phyloP scores from a whole-genome alignment of 2,797 vertebrate genomes.

The Hippocampus kuda region DNA sequence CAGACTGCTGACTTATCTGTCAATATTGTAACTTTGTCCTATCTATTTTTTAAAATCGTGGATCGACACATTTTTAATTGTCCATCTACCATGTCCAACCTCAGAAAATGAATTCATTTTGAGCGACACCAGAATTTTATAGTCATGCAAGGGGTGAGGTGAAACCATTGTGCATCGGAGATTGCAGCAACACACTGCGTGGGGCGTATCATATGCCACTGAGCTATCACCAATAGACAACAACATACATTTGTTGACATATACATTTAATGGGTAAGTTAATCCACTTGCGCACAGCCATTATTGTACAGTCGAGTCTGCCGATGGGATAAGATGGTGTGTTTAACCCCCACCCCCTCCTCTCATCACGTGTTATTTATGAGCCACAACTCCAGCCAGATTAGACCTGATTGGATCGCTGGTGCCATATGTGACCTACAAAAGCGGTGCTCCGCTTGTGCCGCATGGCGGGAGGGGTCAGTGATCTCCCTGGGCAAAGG shows the following conservation, averaged over 20 bases:
- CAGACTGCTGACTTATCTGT: not conserved
- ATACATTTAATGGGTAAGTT: constrained; percentile 44
- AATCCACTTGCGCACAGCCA: constrained; percentile 28
- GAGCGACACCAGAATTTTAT: not conserved
- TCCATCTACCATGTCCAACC: no score
- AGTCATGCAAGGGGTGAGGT: not conserved
- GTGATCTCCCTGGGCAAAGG: constrained; percentile 64
- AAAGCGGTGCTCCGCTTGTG: constrained; percentile 51
- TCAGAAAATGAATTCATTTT: not conserved
- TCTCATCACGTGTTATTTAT: constrained; percentile 56
- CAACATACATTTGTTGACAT: constrained; percentile 42
- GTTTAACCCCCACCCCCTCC: constrained; percentile 32
- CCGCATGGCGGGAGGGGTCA: constrained; percentile 59
- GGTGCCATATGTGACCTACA: constrained; percentile 76
- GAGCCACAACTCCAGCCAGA: constrained; percentile 68
- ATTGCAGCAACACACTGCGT: not conserved
- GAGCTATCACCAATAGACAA: constrained; percentile 10
- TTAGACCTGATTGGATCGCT: constrained; percentile 64
- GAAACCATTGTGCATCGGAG: not conserved
- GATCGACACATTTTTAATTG: no score
- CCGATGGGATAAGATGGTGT: constrained; percentile 45
- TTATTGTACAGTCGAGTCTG: constrained; percentile 34
- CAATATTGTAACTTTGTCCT: no score
- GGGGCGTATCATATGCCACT: constrained; percentile 3
- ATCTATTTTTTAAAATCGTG: no score